Evolutionary conservation across 2,888 invertebrate species (phyloP).

Genomic region (Cynaeus angustus): DNA sequence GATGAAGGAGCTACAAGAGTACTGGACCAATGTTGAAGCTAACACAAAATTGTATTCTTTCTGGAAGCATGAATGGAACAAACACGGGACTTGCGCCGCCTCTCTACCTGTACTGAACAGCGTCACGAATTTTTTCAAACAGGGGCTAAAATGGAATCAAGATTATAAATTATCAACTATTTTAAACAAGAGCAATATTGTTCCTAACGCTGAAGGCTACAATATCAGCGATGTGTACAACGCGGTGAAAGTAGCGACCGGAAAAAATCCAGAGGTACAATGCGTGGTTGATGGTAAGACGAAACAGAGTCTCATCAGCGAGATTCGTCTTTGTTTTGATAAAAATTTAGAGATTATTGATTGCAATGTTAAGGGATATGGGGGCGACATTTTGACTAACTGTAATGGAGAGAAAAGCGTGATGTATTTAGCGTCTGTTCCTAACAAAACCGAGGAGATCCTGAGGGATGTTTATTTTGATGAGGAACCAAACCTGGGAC

Average conservation of each 20-base stretch:
- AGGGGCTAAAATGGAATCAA: slow-evolving; percentile 77
- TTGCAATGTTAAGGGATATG: slow-evolving; percentile 74
- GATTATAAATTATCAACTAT: slow-evolving; percentile 78
- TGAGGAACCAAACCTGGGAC: slow-evolving; percentile 14
- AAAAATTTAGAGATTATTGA: slow-evolving; percentile 78
- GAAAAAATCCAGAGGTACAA: slow-evolving; percentile 77
- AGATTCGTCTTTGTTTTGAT: slow-evolving; percentile 84
- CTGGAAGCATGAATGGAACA: slow-evolving; percentile 89
- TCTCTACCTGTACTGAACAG: slow-evolving; percentile 74
- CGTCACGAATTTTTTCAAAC: slow-evolving; percentile 81
- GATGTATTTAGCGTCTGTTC: slow-evolving; percentile 75
- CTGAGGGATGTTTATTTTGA: slow-evolving; percentile 55
- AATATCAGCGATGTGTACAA: slow-evolving; percentile 72
- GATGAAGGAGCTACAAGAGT: slow-evolving; percentile 64
- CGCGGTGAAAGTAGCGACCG: slow-evolving; percentile 74
- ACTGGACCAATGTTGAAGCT: slow-evolving; percentile 84
- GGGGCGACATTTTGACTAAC: slow-evolving; percentile 74
- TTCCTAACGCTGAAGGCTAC: slow-evolving; percentile 73
- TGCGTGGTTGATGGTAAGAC: slow-evolving; percentile 77
- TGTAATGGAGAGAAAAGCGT: slow-evolving; percentile 75
- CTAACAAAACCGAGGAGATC: slow-evolving; percentile 59
- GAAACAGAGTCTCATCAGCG: slow-evolving; percentile 77
- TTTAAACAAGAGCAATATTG: slow-evolving; percentile 74
- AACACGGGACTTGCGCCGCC: slow-evolving; percentile 88
- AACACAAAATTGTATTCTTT: slow-evolving; percentile 73